phyloP scores from a whole-genome alignment of 2,888 invertebrate genomes.

The Patella depressa region DNA sequence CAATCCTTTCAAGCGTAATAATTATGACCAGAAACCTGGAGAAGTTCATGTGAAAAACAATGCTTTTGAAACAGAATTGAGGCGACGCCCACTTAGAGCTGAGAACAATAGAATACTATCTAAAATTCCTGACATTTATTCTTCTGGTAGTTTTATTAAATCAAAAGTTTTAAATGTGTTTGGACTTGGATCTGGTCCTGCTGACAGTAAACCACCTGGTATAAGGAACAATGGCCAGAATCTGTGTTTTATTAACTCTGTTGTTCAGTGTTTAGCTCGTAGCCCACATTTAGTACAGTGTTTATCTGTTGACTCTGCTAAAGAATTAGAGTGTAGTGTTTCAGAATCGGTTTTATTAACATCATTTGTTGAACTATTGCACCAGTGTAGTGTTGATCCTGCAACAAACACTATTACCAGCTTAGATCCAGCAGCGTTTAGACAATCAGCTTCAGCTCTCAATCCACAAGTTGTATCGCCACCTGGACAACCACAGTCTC shows the following conservation, averaged over 20 bases:
- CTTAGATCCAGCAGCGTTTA: conserved; percentile 48
- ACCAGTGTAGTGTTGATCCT: conserved; percentile 46
- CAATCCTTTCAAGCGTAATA: too few species aligned
- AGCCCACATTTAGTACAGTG: conserved; percentile 56
- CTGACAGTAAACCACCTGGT: conserved; percentile 52
- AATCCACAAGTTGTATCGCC: conserved; percentile 48
- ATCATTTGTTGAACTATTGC: conserved; percentile 48
- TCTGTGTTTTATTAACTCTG: conserved; percentile 67
- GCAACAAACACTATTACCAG: conserved; percentile 31
- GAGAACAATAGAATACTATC: background rate
- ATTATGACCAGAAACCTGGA: background rate
- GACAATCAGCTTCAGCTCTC: conserved; percentile 52
- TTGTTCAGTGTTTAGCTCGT: conserved; percentile 66
- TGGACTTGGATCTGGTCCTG: conserved; percentile 38
- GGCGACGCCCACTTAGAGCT: conserved; percentile 21
- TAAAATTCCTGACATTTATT: conserved; percentile 14
- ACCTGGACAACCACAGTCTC: conserved; percentile 48
- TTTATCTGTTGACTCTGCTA: conserved; percentile 44
- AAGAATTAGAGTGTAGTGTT: conserved; percentile 53
- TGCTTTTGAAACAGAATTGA: conserved; percentile 14
- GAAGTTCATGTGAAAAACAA: background rate
- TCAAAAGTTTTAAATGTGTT: conserved; percentile 54
- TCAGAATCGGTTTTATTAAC: conserved; percentile 53
- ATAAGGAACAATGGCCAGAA: conserved; percentile 64
- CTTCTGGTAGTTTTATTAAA: conserved; percentile 39